A percentile compares a stretch with the other conserved stretches of the same genome.
Evolutionary conservation across 2,888 invertebrate species (phyloP).

Genomic region (Brachyopa scutellaris): DNA sequence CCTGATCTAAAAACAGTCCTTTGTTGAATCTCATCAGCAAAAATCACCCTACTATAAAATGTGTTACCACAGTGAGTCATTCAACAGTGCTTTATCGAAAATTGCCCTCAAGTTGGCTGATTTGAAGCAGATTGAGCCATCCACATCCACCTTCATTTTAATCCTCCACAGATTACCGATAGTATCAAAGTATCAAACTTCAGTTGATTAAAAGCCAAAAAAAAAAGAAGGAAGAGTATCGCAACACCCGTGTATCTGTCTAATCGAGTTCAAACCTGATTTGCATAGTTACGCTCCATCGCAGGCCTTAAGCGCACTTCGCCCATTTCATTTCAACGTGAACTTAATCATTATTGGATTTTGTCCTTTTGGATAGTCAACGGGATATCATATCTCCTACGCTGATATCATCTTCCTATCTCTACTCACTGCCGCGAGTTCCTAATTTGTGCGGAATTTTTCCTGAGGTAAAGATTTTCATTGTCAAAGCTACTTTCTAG

Average conservation of each 20-base stretch:
- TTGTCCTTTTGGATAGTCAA: conserved; percentile 50
- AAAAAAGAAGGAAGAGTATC: not conserved
- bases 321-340: too few relatives aligned
- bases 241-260: too few relatives aligned
- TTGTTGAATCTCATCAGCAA: too few relatives aligned
- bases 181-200: conserved; percentile 50
- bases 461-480: too few relatives aligned
- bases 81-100: not conserved
- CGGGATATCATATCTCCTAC: conserved; percentile 14
- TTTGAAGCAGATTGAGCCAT: conserved; percentile 17
- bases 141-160: not conserved
- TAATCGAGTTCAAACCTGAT: conserved; percentile 57
- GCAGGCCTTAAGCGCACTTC: conserved; percentile 46
- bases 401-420: not conserved
- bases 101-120: not conserved
- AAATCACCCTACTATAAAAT: too few relatives aligned
- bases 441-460: conserved; percentile 40
- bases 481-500: too few relatives aligned
- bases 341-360: conserved; percentile 67
- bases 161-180: conserved; percentile 25
- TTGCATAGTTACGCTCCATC: conserved; percentile 62
- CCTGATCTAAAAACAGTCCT: too few relatives aligned
- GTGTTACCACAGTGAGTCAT: too few relatives aligned
- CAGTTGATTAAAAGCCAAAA: conserved; percentile 65
- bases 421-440: conserved; percentile 37